Percentiles rank a stretch among this genome's conserved stretches.
Evolutionary conservation across 2,797 vertebrate genomes (phyloP).

Genomic region (Paguma larvata): DNA sequence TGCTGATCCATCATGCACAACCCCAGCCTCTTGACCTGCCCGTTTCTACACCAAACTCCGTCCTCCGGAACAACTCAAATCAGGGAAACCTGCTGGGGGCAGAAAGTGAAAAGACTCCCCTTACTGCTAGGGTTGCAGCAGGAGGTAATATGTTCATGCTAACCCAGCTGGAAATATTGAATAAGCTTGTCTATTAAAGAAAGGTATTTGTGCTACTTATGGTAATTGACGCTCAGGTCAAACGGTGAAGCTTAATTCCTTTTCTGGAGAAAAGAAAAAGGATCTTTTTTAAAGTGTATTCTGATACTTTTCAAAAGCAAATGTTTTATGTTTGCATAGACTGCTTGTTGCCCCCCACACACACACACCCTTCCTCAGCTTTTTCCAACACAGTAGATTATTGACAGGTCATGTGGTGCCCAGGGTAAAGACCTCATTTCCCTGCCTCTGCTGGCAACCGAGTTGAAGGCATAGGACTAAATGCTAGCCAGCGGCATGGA

Average conservation of each 20-base stretch:
- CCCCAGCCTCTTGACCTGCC: too few relatives aligned
- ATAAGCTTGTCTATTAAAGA: not conserved
- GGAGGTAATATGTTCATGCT: not conserved
- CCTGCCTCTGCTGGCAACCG: not conserved
- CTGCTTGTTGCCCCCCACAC: too few relatives aligned
- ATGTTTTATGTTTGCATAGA: not conserved
- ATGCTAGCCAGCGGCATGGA: not conserved
- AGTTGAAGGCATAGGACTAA: not conserved
- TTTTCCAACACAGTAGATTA: not conserved
- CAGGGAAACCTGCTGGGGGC: not conserved
- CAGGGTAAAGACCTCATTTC: not conserved
- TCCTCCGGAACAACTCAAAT: not conserved
- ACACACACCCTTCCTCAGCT: not conserved
- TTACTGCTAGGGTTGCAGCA: not conserved
- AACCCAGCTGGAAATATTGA: not conserved
- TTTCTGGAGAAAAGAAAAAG: not conserved
- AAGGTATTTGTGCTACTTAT: not conserved
- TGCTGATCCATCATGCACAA: not conserved
- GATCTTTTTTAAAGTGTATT: not conserved
- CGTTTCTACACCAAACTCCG: not conserved
- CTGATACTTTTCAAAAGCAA: not conserved
- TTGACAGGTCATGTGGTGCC: not conserved
- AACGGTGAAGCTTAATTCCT: not conserved
- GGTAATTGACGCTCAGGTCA: not conserved
- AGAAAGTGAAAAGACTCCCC: not conserved